Evolutionary conservation across 2,113 vertebrate genomes (phyloP).

Genomic region (Chloropsis cyanopogon): DNA sequence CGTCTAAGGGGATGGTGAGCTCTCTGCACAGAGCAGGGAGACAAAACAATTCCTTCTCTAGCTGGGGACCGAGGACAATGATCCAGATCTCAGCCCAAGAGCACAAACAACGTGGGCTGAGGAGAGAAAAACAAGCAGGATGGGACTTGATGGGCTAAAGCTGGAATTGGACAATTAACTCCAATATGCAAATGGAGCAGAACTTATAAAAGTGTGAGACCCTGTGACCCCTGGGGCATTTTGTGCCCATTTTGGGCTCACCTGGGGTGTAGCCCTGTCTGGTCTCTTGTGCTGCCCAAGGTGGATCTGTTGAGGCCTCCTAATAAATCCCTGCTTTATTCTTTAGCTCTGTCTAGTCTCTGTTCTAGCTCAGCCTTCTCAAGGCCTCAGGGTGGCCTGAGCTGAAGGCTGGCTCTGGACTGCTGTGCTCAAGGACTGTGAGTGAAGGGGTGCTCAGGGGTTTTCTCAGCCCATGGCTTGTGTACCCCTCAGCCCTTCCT

Average conservation of each 20-base stretch:
- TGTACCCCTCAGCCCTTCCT: not conserved
- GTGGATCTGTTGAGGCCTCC: not conserved
- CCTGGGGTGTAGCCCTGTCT: not conserved
- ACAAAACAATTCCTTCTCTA: not conserved
- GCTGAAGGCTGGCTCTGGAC: not conserved
- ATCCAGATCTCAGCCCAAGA: not conserved
- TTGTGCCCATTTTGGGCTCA: not conserved
- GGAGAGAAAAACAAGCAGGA: not conserved
- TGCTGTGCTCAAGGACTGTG: not conserved
- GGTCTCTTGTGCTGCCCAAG: not conserved
- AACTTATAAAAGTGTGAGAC: not conserved
- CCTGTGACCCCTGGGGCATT: not conserved
- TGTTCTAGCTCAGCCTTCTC: not conserved
- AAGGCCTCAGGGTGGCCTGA: not conserved
- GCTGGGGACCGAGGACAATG: not conserved
- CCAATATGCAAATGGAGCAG: not conserved
- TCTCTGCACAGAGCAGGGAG: not conserved
- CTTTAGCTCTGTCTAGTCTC: not conserved
- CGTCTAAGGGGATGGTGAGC: not conserved
- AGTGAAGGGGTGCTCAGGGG: not conserved
- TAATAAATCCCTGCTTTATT: not conserved
- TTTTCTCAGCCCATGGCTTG: not conserved
- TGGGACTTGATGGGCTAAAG: not conserved
- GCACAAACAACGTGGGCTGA: not conserved
- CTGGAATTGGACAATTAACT: not conserved